phyloP scores from a whole-genome alignment of 2,888 invertebrate genomes.

The Rhagonycha lutea region DNA sequence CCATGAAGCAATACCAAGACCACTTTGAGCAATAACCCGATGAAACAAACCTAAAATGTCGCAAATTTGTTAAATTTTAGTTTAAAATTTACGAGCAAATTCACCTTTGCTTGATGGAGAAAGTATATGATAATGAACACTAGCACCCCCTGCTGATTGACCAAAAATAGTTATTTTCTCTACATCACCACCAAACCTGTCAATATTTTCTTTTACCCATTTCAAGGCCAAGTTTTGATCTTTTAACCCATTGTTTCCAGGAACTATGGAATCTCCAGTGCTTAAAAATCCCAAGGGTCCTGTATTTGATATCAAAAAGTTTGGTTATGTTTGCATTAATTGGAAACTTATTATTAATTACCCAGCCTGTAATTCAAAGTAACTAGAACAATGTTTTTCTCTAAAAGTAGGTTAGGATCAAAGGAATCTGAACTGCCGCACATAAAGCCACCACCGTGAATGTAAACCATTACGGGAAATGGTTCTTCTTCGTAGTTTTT shows the following conservation, averaged over 20 bases:
- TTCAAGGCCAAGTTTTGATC: conserved; percentile 52
- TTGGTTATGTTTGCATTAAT: not conserved
- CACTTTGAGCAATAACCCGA: conserved; percentile 76
- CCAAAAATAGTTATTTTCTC: conserved; percentile 53
- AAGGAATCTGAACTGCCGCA: conserved; percentile 71
- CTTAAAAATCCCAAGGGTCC: conserved; percentile 52
- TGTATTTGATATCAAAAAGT: conserved; percentile 14
- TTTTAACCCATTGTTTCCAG: conserved; percentile 55
- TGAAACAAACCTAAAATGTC: conserved; percentile 10
- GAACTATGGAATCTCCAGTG: conserved; percentile 47
- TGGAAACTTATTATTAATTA: conserved; percentile 32
- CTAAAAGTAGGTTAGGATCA: conserved; percentile 70
- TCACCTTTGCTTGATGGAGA: conserved; percentile 52
- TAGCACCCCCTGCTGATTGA: conserved; percentile 54
- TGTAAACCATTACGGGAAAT: conserved; percentile 75
- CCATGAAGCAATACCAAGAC: conserved; percentile 62
- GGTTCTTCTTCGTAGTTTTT: not conserved
- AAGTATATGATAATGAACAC: conserved; percentile 53
- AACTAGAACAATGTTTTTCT: conserved; percentile 70
- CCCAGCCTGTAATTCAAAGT: conserved; percentile 73
- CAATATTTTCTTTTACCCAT: conserved; percentile 52
- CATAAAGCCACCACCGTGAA: conserved; percentile 76
- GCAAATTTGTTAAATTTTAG: not conserved
- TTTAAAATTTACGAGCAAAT: not conserved
- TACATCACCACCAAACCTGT: conserved; percentile 52